Evolutionary conservation across 2,888 invertebrate genomes (phyloP), one percentile per base, ranked within the genome.

Genomic region (Hoplodrina blanda): DNA sequence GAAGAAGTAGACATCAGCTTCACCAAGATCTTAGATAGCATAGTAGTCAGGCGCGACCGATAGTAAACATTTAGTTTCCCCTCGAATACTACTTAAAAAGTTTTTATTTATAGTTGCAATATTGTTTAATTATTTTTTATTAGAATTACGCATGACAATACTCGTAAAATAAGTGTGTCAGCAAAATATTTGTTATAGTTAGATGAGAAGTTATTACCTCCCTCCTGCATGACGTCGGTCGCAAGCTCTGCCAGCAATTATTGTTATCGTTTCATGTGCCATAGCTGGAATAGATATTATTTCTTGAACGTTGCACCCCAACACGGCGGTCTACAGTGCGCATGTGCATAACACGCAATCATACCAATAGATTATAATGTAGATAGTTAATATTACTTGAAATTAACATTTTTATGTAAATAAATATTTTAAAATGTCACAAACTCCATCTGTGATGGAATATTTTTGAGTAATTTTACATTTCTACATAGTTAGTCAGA

Each of bases 311-410:
- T 65, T 66, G 61, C 62, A 41, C 46, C 61, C 41, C 50, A 54
- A 62, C 7, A 54, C 49, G 70, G 65, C 56, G 62, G 53, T 68
- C 67, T 60, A 62, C 66, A 61, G 59, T 57, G 79, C 79, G 77
- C 80, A 76, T 76, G 76, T 73, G 52, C 60, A 49, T 44, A 60
- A 63, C 69, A 79, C 82, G 76, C 80, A 78, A 76, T 67, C 84
- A 85, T 90, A 91, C 90, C 91, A 91, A 88, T 91, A 90, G 89
- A 90, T 87, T 52, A 76, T 89, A 90, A 71, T 91, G 87, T 92
- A 92, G 90, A 88, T 92, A 91, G 88, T 83, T 68, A 75, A 81
- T 85, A 86, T 82, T 83, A 83, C 78, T 81, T 78, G 73, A 78
- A 76, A 76, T 75, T 81, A 85, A 82, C 65, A 75, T 61, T 75